A percentile compares a stretch with the other conserved stretches of the same genome.
Conservation (phyloP, 2,888 invertebrate species). For the Ischnus inquisitorius region DNA sequence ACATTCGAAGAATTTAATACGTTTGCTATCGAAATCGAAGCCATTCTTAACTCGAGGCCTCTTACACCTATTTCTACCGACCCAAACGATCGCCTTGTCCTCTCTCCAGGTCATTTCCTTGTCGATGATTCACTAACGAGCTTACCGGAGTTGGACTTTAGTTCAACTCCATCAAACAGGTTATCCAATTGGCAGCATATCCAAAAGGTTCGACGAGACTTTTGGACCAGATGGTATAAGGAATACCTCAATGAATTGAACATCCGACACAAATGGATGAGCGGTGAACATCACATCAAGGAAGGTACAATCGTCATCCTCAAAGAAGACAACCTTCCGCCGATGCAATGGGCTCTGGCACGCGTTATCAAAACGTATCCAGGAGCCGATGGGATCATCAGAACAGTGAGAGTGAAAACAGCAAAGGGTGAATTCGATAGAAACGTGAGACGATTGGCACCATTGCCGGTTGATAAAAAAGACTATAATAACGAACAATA, state of each 20-base stretch:
- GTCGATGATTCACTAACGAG: conserved; percentile 66
- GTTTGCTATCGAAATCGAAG: conserved; percentile 62
- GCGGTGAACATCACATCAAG: not conserved
- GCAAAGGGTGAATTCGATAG: not conserved
- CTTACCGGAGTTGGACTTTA: conserved; percentile 49
- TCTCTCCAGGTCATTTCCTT: conserved; percentile 68
- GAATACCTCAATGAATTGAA: conserved; percentile 67
- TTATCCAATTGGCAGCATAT: conserved; percentile 68
- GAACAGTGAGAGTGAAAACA: conserved; percentile 37
- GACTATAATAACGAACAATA: conserved; percentile 1
- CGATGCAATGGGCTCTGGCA: conserved; percentile 46
- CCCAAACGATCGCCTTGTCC: conserved; percentile 58
- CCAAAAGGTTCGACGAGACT: conserved; percentile 62
- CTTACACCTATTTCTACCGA: conserved; percentile 65
- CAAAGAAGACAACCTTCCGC: conserved; percentile 45
- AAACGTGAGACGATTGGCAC: conserved; percentile 38
- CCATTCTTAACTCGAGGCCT: conserved; percentile 67
- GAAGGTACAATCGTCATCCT: conserved; percentile 40
- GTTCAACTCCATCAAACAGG: conserved; percentile 44
- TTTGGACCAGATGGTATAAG: conserved; percentile 66
- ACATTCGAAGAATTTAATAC: conserved; percentile 72
- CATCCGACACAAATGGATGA: conserved; percentile 59
- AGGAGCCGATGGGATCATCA: conserved; percentile 3
- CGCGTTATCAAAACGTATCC: conserved; percentile 19
- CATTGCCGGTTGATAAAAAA: conserved; percentile 5